A percentile compares a stretch with the other conserved stretches of the same genome.
These are phyloP conservation scores for Falco columbarius DNA, from an alignment of 2,797 vertebrate genomes.

Conservation along the genomic window DNA sequence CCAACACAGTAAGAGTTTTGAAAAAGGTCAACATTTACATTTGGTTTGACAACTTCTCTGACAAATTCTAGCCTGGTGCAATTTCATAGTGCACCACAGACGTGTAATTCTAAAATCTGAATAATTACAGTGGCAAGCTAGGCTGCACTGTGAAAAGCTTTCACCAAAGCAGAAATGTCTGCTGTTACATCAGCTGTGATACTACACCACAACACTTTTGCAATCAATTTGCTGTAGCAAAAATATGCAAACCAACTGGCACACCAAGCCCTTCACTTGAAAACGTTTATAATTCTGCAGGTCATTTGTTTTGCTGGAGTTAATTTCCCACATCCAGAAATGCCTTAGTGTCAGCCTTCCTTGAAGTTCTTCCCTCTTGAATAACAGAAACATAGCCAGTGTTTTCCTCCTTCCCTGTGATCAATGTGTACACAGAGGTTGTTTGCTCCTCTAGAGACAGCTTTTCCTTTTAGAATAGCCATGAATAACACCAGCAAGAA, in stretches of 20 bases:
- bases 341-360: neutral
- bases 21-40: neutral
- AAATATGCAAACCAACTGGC: conserved; percentile 30
- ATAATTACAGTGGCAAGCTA: conserved; percentile 33
- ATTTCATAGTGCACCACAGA: neutral
- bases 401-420: neutral
- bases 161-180: neutral
- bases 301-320: neutral
- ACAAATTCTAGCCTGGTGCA: neutral
- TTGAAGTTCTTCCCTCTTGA: neutral
- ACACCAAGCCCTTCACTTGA: neutral
- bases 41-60: neutral
- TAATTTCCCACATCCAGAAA: neutral
- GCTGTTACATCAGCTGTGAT: neutral
- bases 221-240: conserved; percentile 41
- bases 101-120: neutral
- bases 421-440: neutral
- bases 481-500: neutral
- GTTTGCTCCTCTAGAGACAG: neutral
- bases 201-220: conserved; percentile 14
- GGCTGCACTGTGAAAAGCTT: neutral
- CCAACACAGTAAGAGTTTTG: neutral
- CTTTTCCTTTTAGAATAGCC: neutral
- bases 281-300: neutral
- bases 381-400: neutral